These are phyloP conservation scores for Limnephilus auricula DNA, from an alignment of 2,888 invertebrate species.

Conservation along the genomic window DNA sequence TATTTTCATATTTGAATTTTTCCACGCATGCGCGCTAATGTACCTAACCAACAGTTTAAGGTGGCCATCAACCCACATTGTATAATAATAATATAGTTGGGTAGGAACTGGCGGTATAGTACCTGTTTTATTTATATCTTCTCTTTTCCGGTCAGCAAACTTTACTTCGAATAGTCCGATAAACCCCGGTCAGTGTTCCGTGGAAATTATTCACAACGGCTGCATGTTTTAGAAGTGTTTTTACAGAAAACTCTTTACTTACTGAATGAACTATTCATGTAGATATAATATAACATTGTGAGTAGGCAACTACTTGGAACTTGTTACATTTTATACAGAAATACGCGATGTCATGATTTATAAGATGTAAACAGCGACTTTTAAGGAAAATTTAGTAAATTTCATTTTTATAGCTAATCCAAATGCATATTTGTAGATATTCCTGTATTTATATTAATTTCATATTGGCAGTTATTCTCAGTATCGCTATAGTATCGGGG, in stretches of 20 bases:
- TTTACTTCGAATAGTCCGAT: not conserved
- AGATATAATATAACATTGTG: not conserved
- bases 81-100: not conserved
- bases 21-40: conserved; percentile 27
- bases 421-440: not conserved
- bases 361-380: not conserved
- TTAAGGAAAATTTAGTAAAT: not conserved
- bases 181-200: conserved; percentile 32
- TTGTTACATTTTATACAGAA: not conserved
- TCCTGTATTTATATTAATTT: no score
- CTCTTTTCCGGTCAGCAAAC: conserved; percentile 41
- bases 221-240: not conserved
- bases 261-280: not conserved
- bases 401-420: not conserved
- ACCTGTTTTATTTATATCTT: not conserved
- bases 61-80: not conserved
- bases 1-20: conserved; percentile 32
- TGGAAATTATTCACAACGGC: conserved; percentile 44
- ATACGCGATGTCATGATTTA: not conserved
- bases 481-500: not conserved
- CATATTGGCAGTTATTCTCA: no score
- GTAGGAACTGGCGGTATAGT: conserved; percentile 4
- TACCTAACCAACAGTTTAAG: not conserved
- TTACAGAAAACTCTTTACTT: not conserved
- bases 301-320: not conserved